Evolutionary conservation across 2,797 vertebrate genomes (phyloP).

Genomic region (Lepidocolaptes lacrymiger): DNA sequence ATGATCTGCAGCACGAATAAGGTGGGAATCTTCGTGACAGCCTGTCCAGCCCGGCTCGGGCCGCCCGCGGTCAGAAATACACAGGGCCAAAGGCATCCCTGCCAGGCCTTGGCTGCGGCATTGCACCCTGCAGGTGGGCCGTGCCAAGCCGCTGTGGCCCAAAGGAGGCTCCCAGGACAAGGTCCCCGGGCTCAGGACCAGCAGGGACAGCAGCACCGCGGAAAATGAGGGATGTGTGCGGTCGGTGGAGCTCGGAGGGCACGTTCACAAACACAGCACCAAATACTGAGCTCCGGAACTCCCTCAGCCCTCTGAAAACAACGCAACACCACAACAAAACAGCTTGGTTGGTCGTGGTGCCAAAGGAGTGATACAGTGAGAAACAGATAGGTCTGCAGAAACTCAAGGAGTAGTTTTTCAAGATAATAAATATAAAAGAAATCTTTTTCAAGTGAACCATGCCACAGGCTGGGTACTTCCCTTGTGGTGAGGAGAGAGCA

Average conservation of each 20-base stretch:
- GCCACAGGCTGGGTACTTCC: not conserved
- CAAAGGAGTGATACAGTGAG: not conserved
- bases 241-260: not conserved
- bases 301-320: not conserved
- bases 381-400: not conserved
- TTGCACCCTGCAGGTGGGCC: not conserved
- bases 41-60: not conserved
- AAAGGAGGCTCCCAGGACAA: not conserved
- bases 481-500: not conserved
- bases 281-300: not conserved
- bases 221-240: not conserved
- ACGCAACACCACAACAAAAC: not conserved
- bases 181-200: not conserved
- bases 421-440: not conserved
- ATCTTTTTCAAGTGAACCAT: not conserved
- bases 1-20: accelerated
- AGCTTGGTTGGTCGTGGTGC: not conserved
- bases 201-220: not conserved
- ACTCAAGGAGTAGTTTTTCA: not conserved
- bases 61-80: not conserved
- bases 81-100: not conserved
- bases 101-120: accelerated
- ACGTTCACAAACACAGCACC: not conserved
- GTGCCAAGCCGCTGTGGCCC: accelerated
- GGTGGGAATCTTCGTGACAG: not conserved